Evolutionary conservation across 1,140 invertebrate genomes (phyloP), one percentile per base, ranked within the genome.

Genomic region (Tetragnatha versicolor): DNA sequence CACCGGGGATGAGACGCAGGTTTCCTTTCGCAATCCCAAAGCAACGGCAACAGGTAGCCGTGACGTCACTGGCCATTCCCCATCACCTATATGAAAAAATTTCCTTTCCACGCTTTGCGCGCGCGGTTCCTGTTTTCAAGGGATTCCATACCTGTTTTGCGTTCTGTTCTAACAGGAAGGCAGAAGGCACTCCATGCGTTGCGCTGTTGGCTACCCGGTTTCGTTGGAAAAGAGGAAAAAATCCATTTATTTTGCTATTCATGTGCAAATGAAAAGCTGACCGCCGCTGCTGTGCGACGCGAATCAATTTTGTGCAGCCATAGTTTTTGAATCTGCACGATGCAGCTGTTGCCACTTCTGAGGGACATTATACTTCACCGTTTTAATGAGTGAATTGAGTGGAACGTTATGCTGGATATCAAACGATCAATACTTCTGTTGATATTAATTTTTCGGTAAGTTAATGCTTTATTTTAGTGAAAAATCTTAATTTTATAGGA

Each of bases 101-200:
- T 60, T 73, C 39, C 31, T 60, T 53, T 37, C 53, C 55, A 73
- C 69, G 55, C 69, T 35, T 60, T 60, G 35, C 53, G 53, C 55
- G 31, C 69, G 53, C 37, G 60, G 69, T 73, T 73, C 69, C 69
- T 73, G 69, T 73, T 73, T 73, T 73, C 69, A 58, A 70, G 68
- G 25, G 51, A 22, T 73, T 73, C 69, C 51, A 73, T 60, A 68
- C 65, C 65, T 68, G 65, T 68, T 68, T 51, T n/a, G 65, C 33
- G 51, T 68, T 73, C 68, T 27, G 47, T 39, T 55, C 5, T 25
- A 60, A 12, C 17, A 12, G 61, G 22, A 3, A 65, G 35, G 17
- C n/a, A 20, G 27, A 51, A 14, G n/a, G 12, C 7, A 6, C 25
- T 51, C 49, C 31, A 53, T 33, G 49, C 22, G 49, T 25, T 31